These are phyloP conservation scores for Salticus scenicus DNA, from an alignment of 2,888 invertebrate genomes.

Conservation along the genomic window DNA sequence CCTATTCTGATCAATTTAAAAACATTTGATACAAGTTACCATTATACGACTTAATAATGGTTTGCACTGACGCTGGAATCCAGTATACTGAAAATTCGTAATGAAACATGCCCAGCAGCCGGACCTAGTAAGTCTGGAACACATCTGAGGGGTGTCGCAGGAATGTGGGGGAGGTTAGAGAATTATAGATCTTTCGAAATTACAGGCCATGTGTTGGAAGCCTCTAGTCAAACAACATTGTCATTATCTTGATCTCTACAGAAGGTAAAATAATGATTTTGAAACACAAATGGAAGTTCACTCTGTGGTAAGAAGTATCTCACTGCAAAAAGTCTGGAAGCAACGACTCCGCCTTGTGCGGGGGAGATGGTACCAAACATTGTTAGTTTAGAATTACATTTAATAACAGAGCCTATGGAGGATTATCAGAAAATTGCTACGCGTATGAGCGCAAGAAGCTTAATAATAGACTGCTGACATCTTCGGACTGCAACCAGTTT, in stretches of 20 bases:
- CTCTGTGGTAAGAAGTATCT: constrained; percentile 50
- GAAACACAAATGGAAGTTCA: constrained; percentile 60
- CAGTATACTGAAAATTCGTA: not conserved
- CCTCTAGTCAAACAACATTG: constrained; percentile 47
- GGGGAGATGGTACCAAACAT: constrained; percentile 51
- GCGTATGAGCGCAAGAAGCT: constrained; percentile 32
- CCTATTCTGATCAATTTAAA: not conserved
- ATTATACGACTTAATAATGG: not conserved
- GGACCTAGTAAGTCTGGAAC: constrained; percentile 2
- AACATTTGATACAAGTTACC: not conserved
- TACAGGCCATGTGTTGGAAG: constrained; percentile 52
- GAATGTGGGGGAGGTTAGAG: constrained; percentile 5
- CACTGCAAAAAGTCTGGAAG: constrained; percentile 17
- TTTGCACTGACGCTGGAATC: not conserved
- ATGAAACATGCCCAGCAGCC: constrained; percentile 14
- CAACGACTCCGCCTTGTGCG: constrained; percentile 20
- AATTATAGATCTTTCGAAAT: constrained; percentile 43
- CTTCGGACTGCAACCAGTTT: constrained; percentile 31
- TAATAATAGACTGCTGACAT: constrained; percentile 58
- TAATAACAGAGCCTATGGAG: constrained; percentile 56
- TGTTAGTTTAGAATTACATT: constrained; percentile 69
- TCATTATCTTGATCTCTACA: constrained; percentile 54
- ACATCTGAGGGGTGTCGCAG: constrained; percentile 20
- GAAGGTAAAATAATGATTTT: constrained; percentile 37
- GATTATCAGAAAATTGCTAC: constrained; percentile 58